These are phyloP conservation scores for Diorhabda sublineata DNA, from an alignment of 1,140 invertebrate species.

Conservation along the genomic window DNA sequence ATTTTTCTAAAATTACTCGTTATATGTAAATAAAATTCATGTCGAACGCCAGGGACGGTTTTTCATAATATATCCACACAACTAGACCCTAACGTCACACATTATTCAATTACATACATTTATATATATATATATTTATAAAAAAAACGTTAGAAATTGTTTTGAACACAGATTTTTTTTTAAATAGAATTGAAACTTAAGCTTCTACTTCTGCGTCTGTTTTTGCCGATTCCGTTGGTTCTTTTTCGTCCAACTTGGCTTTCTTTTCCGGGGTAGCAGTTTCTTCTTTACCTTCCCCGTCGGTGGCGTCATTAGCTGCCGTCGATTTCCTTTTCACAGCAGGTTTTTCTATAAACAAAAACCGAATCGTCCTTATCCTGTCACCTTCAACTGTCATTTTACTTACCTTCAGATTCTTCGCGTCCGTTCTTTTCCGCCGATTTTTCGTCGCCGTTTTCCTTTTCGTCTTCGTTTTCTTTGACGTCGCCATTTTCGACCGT, in stretches of 20 bases:
- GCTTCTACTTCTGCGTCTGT: constrained; percentile 60
- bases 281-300: constrained; percentile 51
- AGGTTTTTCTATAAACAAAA: constrained; percentile 40
- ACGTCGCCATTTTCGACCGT: constrained; percentile 11
- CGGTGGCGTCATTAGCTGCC: constrained; percentile 50
- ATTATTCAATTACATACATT: constrained; percentile 1
- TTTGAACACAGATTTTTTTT: neutral
- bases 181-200: constrained; percentile 44
- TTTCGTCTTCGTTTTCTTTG: constrained; percentile 8
- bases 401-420: constrained; percentile 58
- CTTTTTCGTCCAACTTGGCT: constrained; percentile 61
- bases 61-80: neutral
- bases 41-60: neutral
- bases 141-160: neutral
- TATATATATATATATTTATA: neutral
- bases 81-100: neutral
- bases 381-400: neutral
- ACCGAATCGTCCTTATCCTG: constrained; percentile 34
- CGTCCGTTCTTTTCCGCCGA: constrained; percentile 51
- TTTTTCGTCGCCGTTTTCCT: constrained; percentile 45
- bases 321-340: constrained; percentile 70
- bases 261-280: constrained; percentile 68
- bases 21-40: neutral
- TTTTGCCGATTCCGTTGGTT: constrained; percentile 54
- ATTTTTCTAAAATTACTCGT: constrained; percentile 3